phyloP scores from a whole-genome alignment of 2,888 invertebrate species.

The Athetis lepigone region DNA sequence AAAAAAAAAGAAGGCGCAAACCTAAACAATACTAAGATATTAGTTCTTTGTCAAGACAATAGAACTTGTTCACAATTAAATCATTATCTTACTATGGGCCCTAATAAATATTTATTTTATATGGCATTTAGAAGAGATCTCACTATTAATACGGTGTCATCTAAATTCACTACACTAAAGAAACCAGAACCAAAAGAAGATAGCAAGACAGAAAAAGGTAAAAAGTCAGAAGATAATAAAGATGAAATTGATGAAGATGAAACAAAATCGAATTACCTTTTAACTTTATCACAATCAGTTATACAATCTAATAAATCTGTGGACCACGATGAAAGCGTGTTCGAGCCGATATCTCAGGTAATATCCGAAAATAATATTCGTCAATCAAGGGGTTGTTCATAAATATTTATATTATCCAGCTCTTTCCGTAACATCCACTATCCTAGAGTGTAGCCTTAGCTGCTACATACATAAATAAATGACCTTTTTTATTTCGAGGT shows the following conservation, averaged over 20 bases:
- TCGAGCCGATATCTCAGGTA: constrained; percentile 92
- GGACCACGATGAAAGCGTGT: constrained; percentile 79
- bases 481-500: too few species aligned
- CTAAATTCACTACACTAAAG: constrained; percentile 83
- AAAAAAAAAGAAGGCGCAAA: constrained; percentile 82
- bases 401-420: background rate
- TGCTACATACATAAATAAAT: too few species aligned
- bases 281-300: constrained; percentile 92
- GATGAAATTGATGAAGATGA: constrained; percentile 80
- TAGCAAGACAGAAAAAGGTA: constrained; percentile 63
- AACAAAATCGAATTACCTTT: constrained; percentile 92
- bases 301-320: constrained; percentile 66
- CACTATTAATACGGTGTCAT: constrained; percentile 90
- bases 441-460: too few species aligned
- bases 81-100: constrained; percentile 92
- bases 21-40: constrained; percentile 91
- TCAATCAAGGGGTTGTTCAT: too few species aligned
- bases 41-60: constrained; percentile 96
- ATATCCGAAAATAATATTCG: background rate
- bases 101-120: constrained; percentile 91
- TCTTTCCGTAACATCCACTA: too few species aligned
- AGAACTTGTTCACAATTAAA: constrained; percentile 95
- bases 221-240: constrained; percentile 56
- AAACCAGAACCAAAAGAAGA: constrained; percentile 64
- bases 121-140: constrained; percentile 91